Base-by-base conservation (phyloP, 2,888 invertebrate genomes). In the Drosophila sordidula region DNA sequence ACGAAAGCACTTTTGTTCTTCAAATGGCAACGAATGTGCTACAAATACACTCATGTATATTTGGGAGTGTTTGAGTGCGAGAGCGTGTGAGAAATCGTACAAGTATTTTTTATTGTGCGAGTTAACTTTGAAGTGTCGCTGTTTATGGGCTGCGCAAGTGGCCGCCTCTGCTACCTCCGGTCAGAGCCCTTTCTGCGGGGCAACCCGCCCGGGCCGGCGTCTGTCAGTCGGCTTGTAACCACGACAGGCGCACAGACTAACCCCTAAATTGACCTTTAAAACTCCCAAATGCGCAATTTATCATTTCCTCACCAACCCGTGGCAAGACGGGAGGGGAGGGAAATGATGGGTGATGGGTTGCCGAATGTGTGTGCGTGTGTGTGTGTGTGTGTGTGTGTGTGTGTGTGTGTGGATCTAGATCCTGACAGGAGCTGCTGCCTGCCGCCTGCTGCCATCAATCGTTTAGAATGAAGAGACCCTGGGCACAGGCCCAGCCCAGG, bases 281-380 rank as follows among this genome's bases (percentile, higher is more conserved):
- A 89, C 89, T 91, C 90, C 90, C 91, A 90, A 90, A 90, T 90
- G 90, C 86, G 87, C 90, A 90, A 91, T 91, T 91, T 91, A 91
- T 91, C 91, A 90, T 90, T 90, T 90, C 82, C 81, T 78, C 84
- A 78, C 83, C 84, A 74, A 70, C 61, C 11, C 54, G 18, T 50
- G 29, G 42, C 57, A 42, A 36, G 34, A 41, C 9, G 2, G 12
- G 22, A 18, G 9, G 8, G 4, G 0, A 8, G 2, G 16, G 44
- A 32, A 46, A 42, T 39, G 44, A 58, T 44, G 58, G 51, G 49
- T 39, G 58, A 70, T 65, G 67, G 49, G 32, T 34, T 52, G 51
- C 54, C 32, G 73, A 55, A 12, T 46, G 32, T 32, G 32, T 32
- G 32, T 32, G 32, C 11, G 32, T 29, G 29, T 29, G 29, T 29